phyloP scores from a whole-genome alignment of 2,113 vertebrate species.

The Zapornia atra region DNA sequence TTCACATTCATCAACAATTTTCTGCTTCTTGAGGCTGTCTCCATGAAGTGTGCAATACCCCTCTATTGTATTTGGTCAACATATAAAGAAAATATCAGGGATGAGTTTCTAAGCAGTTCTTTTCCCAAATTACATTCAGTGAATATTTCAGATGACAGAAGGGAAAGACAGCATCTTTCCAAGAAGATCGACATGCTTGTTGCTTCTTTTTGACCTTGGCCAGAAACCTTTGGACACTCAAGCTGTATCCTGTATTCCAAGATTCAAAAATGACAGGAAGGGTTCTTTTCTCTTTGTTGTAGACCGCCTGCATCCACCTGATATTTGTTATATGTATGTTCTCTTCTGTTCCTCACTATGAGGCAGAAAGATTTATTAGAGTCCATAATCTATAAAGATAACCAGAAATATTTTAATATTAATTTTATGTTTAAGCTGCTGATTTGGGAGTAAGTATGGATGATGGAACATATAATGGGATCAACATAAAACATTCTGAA shows the following conservation, averaged over 20 bases:
- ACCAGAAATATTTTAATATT: background rate
- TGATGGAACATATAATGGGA: background rate
- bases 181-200: background rate
- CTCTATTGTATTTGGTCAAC: background rate
- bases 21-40: background rate
- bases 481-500: background rate
- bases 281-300: background rate
- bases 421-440: background rate
- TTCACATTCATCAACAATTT: background rate
- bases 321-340: background rate
- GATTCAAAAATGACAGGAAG: background rate
- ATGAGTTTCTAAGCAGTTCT: background rate
- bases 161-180: background rate
- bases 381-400: background rate
- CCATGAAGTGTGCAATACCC: fast-evolving
- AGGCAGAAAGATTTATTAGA: background rate
- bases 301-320: background rate
- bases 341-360: background rate
- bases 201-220: background rate
- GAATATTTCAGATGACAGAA: background rate
- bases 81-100: background rate
- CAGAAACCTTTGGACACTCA: background rate
- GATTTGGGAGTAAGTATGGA: background rate
- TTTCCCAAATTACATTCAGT: background rate
- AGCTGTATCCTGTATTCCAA: background rate